Conservation (phyloP, 1,140 invertebrate species). For the Littorina saxatilis region DNA sequence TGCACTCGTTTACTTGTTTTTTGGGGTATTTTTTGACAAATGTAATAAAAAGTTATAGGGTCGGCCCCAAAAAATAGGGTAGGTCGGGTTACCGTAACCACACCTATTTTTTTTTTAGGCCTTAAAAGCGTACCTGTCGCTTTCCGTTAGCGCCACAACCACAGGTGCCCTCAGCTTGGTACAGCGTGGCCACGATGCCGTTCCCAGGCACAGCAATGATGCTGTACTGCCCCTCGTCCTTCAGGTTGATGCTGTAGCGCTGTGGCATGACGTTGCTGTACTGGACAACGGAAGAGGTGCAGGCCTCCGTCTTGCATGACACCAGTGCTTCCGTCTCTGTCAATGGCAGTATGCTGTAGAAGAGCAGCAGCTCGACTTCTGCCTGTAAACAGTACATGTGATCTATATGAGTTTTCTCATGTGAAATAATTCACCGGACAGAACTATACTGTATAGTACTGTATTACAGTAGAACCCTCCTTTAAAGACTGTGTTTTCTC, state of each 20-base stretch:
- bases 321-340: conserved; percentile 30
- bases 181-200: conserved; percentile 23
- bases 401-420: too few relatives aligned
- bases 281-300: conserved; percentile 4
- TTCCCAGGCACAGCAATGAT: conserved; percentile 23
- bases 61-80: too few relatives aligned
- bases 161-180: not conserved
- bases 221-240: not conserved
- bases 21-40: too few relatives aligned
- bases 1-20: too few relatives aligned
- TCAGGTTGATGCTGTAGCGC: not conserved
- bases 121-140: not conserved
- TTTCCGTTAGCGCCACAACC: not conserved
- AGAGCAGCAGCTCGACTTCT: not conserved
- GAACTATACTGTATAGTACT: too few relatives aligned
- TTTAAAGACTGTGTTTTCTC: too few relatives aligned
- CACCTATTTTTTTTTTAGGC: too few relatives aligned
- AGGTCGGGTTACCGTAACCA: too few relatives aligned
- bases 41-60: too few relatives aligned
- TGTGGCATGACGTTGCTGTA: not conserved
- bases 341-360: conserved; percentile 27
- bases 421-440: too few relatives aligned
- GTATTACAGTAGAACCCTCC: too few relatives aligned
- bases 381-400: too few relatives aligned
- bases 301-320: conserved; percentile 4